Conservation (phyloP, 2,113 vertebrate species). For the Hypanus sabinus region DNA sequence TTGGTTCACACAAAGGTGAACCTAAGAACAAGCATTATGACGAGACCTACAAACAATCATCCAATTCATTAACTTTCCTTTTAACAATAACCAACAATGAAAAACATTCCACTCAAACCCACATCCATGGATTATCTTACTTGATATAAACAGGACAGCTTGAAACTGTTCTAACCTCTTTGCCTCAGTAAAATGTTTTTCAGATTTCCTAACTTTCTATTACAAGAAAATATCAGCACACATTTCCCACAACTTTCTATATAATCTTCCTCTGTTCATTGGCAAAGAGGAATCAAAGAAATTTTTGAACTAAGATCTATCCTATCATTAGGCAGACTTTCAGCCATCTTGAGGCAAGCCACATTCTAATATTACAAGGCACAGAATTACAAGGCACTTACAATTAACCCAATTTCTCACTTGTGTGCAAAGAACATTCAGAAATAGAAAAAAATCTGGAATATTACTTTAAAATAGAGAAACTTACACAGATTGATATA, state of each 20-base stretch:
- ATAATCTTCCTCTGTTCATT: background rate
- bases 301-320: background rate
- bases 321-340: background rate
- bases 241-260: background rate
- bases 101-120: background rate
- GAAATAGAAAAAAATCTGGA: background rate
- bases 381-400: background rate
- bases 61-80: background rate
- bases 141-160: background rate
- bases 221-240: background rate
- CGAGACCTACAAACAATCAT: background rate
- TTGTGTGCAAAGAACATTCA: background rate
- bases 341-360: background rate
- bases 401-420: background rate
- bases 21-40: background rate
- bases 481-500: background rate
- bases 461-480: background rate
- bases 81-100: background rate
- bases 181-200: background rate
- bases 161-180: background rate
- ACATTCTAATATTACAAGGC: background rate
- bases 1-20: background rate
- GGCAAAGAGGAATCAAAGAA: background rate
- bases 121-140: background rate
- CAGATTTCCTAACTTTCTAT: background rate